phyloP scores from a whole-genome alignment of 2,113 vertebrate species.

The Chunga burmeisteri region DNA sequence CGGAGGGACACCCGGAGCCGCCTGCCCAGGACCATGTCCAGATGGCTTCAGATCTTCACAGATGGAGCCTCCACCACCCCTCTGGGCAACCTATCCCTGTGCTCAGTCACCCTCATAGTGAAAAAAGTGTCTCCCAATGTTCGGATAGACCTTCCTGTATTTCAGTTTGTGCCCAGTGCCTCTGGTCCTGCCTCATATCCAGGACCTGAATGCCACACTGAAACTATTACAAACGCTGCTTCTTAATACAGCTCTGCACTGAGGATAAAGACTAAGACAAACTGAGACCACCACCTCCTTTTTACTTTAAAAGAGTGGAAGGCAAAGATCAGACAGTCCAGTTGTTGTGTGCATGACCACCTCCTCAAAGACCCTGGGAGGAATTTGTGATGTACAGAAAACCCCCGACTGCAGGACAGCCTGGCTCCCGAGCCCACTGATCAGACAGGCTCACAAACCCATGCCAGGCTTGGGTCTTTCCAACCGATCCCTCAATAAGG shows the following conservation, averaged over 20 bases:
- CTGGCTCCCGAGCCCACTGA: fast-evolving
- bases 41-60: background rate
- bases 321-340: background rate
- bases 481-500: background rate
- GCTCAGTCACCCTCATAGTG: no score
- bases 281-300: background rate
- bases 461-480: background rate
- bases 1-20: background rate
- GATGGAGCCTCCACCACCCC: no score
- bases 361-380: background rate
- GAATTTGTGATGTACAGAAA: background rate
- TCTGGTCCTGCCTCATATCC: background rate
- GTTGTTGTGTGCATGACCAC: background rate
- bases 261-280: background rate
- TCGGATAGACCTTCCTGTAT: background rate
- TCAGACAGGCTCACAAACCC: background rate
- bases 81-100: no score
- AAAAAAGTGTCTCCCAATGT: background rate
- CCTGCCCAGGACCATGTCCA: background rate
- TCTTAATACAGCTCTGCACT: background rate
- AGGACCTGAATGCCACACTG: background rate
- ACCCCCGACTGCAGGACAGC: background rate
- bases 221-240: background rate
- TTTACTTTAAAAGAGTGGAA: background rate
- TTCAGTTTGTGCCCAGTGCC: background rate